A percentile compares a stretch with the other conserved stretches of the same genome.
These are phyloP conservation scores for Brachynemurus nebulosus DNA, from an alignment of 2,888 invertebrate genomes.

Conservation along the genomic window DNA sequence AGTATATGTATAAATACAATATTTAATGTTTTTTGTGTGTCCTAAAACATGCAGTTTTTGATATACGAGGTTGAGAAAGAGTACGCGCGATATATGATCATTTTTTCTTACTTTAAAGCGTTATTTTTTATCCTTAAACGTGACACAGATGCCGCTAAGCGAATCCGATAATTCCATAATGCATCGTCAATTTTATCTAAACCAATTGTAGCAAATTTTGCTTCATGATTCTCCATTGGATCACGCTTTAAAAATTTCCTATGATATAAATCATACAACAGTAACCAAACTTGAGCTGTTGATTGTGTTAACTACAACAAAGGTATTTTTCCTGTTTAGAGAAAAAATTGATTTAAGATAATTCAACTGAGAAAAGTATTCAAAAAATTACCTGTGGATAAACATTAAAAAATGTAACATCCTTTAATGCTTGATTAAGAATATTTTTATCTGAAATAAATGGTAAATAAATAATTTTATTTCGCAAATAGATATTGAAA, in stretches of 20 bases:
- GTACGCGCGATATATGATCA: no score
- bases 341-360: not conserved
- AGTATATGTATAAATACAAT: no score
- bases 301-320: slow-evolving; percentile 26
- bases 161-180: slow-evolving; percentile 49
- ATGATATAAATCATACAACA: slow-evolving; percentile 55
- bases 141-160: slow-evolving; percentile 62
- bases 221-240: slow-evolving; percentile 21
- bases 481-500: no score
- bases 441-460: slow-evolving; percentile 49
- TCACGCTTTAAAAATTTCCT: slow-evolving; percentile 34
- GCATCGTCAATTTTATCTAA: slow-evolving; percentile 38
- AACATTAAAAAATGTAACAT: slow-evolving; percentile 43
- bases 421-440: slow-evolving; percentile 47
- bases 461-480: not conserved
- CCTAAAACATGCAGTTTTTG: no score
- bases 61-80: no score
- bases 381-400: slow-evolving; percentile 37
- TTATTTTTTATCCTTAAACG: slow-evolving; percentile 60
- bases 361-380: not conserved
- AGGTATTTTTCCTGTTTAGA: not conserved
- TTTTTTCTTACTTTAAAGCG: slow-evolving; percentile 50
- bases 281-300: slow-evolving; percentile 43
- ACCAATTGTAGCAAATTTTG: slow-evolving; percentile 25
- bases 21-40: no score